Evolutionary conservation across 2,797 vertebrate species (phyloP), one percentile per base, ranked within the genome.

Genomic region (Sebastes paucispinis): DNA sequence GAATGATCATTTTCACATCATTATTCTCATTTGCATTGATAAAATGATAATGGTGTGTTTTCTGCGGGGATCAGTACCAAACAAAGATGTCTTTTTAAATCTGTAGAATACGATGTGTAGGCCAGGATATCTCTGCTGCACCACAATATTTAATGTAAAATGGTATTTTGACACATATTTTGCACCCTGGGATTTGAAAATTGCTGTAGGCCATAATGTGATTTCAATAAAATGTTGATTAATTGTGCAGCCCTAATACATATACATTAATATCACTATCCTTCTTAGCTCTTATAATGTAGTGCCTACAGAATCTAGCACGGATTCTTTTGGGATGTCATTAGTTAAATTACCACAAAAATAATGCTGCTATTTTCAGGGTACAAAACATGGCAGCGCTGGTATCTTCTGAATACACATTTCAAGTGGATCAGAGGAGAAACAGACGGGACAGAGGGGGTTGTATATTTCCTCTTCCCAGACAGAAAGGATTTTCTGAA

Each of bases 301-400:
- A 52, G 57, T 39, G 29, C 77, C 32, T 67, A 39, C 62, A 66
- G 74, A 89, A 88, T 84, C 63, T 66, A 76, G 67, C 39, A 27
- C 4, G 13, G 62, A 81, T 81, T 82, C 86, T 89, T 92, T 80
- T 77, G 89, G 87, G 90, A 92, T 89, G 81, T 92, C 91, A 95
- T 94, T 94, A 94, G 91, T 82, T 87, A 91, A 91, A 93, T 90
- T 91, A 92, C 74, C 79, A 87, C 78, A 73, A 84, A 90, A 92
- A 90, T 82, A 91, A 83, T 62, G 18, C 54, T 57, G 70, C 47
- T 81, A 87, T 89, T 90, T 92, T 89, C 90, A 83, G 83, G 80
- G 68, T 88, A 89, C 68, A 79, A 89, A 87, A 75, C 66, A 79
- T 76, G 63, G 82, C 39, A 80, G 75, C 57, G 64, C 63, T 81